Base-by-base conservation (phyloP, 2,113 vertebrate genomes). In the Lipophrys pholis region DNA sequence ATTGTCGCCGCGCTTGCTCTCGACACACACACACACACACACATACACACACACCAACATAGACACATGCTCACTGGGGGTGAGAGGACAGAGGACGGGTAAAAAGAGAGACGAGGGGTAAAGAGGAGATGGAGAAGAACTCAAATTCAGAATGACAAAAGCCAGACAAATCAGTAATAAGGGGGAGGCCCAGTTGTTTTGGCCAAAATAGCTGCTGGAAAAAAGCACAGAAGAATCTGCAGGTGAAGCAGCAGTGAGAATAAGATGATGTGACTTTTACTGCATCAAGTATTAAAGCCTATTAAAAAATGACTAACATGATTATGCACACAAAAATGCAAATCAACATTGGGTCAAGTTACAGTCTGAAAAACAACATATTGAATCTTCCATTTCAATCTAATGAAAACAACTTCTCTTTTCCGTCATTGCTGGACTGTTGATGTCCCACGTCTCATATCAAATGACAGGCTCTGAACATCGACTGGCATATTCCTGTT, bases 111-210 rank as follows among this genome's bases (percentile, higher is more conserved):
- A 58, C 4, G 45, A n/a, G n/a, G 50, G 21, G n/a, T 17, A 60
- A 58, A 45, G 6, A 65, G 64, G 43, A 71, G 76, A 86, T 77
- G 62, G 82, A 76, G 62, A 48, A 57, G 72, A 77, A 84, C 76
- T 73, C n/a, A 83, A 84, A 86, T 69, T 67, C 67, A 68, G 43
- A 71, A 50, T 66, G 89, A 77, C 78, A 79, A 79, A 84, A 76
- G 73, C 58, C 8, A 63, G 81, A 79, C 63, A 66, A 74, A 71
- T 76, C 57, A 66, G 72, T 57, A 72, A 57, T 51, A 61, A 69
- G 68, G 54, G 57, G 71, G 15, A 59, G 38, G 56, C 45, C 49
- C 52, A 69, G 43, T 57, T 65, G 56, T 68, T 70, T 67, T 56
- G 67, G 45, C 81, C 69, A 60, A 48, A 49, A 6, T 9, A 21